Evolutionary conservation across 2,113 vertebrate genomes (phyloP).

Genomic region (Eudyptes chrysolophus): DNA sequence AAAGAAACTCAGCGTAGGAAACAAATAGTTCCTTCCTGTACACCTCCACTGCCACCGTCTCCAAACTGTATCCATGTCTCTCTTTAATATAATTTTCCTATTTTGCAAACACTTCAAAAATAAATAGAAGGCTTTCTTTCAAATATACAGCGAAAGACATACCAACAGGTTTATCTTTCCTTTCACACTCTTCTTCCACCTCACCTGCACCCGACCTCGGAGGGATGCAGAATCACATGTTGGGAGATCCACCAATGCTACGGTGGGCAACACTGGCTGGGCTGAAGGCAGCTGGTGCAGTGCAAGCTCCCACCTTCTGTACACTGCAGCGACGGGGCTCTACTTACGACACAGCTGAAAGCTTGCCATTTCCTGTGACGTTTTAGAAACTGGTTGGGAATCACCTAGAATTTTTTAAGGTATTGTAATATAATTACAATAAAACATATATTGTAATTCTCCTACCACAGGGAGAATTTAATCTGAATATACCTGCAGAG

Average conservation of each 20-base stretch:
- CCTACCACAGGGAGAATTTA: not conserved
- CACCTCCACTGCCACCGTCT: not conserved
- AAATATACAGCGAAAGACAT: not conserved
- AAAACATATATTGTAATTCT: not conserved
- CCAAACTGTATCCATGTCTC: not conserved
- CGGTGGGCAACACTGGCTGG: not conserved
- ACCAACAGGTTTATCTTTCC: not conserved
- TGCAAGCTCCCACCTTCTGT: not conserved
- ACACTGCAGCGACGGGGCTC: not conserved
- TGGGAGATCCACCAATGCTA: not conserved
- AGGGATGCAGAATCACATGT: not conserved
- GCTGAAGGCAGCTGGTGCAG: not conserved
- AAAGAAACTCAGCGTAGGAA: not conserved
- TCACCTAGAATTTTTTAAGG: not conserved
- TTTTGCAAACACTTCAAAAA: not conserved
- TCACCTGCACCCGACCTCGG: not conserved
- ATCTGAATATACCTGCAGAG: not conserved
- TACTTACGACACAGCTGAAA: not conserved
- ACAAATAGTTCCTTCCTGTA: not conserved
- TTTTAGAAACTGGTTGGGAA: not conserved
- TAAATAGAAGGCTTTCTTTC: not conserved
- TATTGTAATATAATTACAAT: not conserved
- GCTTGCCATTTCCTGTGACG: not conserved
- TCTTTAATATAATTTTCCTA: not conserved
- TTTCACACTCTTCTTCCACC: not conserved